Evolutionary conservation across 2,113 vertebrate species (phyloP).

Genomic region (Podarcis cretensis): DNA sequence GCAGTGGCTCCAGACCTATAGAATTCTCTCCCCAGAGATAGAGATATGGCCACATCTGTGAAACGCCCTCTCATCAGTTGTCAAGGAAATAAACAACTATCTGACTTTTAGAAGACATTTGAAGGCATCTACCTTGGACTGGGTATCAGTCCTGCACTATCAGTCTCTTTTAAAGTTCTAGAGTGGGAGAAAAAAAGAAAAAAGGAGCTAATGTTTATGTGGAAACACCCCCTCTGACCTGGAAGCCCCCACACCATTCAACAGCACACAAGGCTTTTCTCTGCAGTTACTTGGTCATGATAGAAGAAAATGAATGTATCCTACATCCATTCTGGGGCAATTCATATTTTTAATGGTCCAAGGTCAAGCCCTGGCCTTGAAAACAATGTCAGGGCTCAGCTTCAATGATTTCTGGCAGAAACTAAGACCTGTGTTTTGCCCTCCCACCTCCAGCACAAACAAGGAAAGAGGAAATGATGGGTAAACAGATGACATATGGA

Average conservation of each 20-base stretch:
- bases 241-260: too few relatives aligned
- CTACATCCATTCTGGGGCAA: not conserved
- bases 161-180: not conserved
- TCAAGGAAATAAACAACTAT: too few relatives aligned
- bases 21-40: not conserved
- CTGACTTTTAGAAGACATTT: too few relatives aligned
- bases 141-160: not conserved
- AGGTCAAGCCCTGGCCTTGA: not conserved
- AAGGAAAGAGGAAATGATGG: not conserved
- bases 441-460: too few relatives aligned
- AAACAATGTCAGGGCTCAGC: not conserved
- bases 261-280: not conserved
- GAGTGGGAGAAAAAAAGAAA: not conserved
- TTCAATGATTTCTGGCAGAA: not conserved
- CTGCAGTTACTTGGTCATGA: not conserved
- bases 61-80: too few relatives aligned
- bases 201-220: not conserved
- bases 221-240: not conserved
- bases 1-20: not conserved
- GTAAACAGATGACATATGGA: not conserved
- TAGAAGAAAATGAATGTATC: not conserved
- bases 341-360: not conserved
- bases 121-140: not conserved
- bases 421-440: not conserved
- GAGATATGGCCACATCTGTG: not conserved